Conservation (phyloP, 2,113 vertebrate genomes). For the Myrmophylax atrothorax region DNA sequence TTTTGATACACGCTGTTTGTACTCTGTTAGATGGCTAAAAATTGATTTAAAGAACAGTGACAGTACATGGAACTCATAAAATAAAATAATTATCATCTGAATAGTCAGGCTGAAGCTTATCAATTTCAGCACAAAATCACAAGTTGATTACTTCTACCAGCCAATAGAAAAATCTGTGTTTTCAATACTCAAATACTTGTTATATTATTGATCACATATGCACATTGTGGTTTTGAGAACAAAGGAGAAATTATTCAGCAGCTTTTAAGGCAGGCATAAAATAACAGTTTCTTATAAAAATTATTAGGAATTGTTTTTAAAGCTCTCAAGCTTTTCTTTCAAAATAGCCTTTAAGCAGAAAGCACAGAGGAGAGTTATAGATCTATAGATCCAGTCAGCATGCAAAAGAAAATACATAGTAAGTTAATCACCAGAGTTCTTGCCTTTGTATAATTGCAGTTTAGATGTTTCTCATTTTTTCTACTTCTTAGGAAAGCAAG, state of each 20-base stretch:
- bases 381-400: neutral
- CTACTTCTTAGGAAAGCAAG: neutral
- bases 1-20: neutral
- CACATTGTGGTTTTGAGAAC: neutral
- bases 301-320: neutral
- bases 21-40: neutral
- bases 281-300: neutral
- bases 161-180: neutral
- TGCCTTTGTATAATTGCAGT: neutral
- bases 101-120: neutral
- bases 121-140: neutral
- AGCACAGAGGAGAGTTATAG: neutral
- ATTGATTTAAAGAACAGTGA: neutral
- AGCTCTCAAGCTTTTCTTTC: neutral
- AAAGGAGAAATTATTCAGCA: neutral
- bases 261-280: neutral
- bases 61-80: fast-evolving
- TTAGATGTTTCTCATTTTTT: neutral
- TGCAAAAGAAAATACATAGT: neutral
- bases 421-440: neutral
- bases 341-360: neutral
- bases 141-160: neutral
- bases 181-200: neutral
- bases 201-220: neutral
- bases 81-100: neutral